Evolutionary conservation across 2,113 vertebrate species (phyloP).

Genomic region (Neodontobutis hainanensis): DNA sequence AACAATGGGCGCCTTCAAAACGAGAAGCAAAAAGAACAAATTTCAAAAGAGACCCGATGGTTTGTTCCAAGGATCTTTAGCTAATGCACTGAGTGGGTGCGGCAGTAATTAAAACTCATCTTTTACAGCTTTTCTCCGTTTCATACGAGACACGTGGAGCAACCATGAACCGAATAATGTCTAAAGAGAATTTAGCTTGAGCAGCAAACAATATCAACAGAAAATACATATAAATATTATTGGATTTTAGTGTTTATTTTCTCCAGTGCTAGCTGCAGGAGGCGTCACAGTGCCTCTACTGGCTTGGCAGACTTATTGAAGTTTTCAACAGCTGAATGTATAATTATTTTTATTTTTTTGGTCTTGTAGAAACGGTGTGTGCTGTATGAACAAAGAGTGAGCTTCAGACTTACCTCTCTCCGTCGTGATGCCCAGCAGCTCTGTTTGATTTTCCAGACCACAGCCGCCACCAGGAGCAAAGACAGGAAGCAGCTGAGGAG

Average conservation of each 20-base stretch:
- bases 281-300: too few relatives aligned
- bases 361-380: neutral
- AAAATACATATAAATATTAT: too few relatives aligned
- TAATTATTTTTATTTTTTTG: too few relatives aligned
- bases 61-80: neutral
- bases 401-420: constrained; percentile 83
- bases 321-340: too few relatives aligned
- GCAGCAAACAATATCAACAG: too few relatives aligned
- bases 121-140: neutral
- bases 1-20: constrained; percentile 6
- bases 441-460: constrained; percentile 97
- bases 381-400: neutral
- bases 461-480: constrained; percentile 91
- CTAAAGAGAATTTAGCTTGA: too few relatives aligned
- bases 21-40: neutral
- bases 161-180: too few relatives aligned
- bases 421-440: constrained; percentile 94
- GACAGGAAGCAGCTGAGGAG: constrained; percentile 91
- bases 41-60: neutral
- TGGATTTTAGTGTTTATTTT: too few relatives aligned
- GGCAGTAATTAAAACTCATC: neutral
- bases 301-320: too few relatives aligned
- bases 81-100: neutral
- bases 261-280: too few relatives aligned
- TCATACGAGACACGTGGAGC: neutral